phyloP scores from a whole-genome alignment of 2,797 vertebrate genomes.

The Falco berigora region DNA sequence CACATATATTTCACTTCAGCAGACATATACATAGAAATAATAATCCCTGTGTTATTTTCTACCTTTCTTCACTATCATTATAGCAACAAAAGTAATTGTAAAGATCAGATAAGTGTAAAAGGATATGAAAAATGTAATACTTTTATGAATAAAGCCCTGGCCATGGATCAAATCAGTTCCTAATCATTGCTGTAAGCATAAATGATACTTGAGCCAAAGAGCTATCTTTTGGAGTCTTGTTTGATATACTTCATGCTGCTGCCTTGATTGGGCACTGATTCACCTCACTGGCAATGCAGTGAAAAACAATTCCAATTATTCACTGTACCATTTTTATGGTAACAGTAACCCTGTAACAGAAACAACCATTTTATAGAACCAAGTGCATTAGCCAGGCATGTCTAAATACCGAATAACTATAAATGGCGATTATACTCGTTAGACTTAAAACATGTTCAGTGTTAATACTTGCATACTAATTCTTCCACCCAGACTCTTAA shows the following conservation, averaged over 20 bases:
- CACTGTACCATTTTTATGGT: not conserved
- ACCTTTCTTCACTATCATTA: not conserved
- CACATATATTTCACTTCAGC: not conserved
- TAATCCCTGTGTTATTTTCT: not conserved
- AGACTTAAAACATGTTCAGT: not conserved
- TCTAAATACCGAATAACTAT: not conserved
- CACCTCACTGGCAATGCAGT: not conserved
- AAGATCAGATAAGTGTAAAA: not conserved
- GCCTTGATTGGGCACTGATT: not conserved
- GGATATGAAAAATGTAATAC: not conserved
- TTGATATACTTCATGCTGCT: not conserved
- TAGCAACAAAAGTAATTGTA: not conserved
- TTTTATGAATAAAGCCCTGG: not conserved
- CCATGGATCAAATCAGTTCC: not conserved
- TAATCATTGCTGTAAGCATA: not conserved
- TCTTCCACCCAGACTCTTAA: not conserved
- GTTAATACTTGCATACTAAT: not conserved
- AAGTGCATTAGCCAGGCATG: not conserved
- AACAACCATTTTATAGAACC: not conserved
- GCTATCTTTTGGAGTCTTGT: not conserved
- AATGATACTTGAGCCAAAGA: not conserved
- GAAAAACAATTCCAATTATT: not conserved
- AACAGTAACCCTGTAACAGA: not conserved
- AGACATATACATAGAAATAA: not conserved
- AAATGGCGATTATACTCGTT: not conserved